These are phyloP conservation scores for Cyanistes caeruleus DNA, from an alignment of 2,113 vertebrate species.

Conservation along the genomic window DNA sequence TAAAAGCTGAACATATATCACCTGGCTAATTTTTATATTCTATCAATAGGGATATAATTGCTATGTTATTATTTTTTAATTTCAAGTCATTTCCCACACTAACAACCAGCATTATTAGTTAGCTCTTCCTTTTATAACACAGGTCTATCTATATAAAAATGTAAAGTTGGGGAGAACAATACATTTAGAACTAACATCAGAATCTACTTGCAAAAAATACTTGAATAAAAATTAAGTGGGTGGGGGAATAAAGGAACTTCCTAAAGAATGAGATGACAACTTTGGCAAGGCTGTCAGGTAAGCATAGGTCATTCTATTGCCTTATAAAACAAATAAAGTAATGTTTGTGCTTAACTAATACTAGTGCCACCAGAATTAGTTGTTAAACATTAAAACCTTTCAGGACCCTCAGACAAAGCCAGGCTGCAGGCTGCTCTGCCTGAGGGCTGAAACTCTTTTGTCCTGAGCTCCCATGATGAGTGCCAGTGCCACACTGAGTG, in stretches of 20 bases:
- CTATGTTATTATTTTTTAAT: background rate
- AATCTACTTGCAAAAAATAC: background rate
- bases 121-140: background rate
- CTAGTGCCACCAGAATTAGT: background rate
- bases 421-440: background rate
- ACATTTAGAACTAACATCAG: background rate
- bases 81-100: background rate
- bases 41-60: background rate
- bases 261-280: background rate
- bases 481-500: background rate
- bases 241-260: background rate
- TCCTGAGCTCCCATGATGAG: background rate
- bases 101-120: background rate
- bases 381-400: background rate
- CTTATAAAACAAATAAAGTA: constrained; percentile 21
- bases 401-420: background rate
- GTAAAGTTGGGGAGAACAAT: background rate
- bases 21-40: background rate
- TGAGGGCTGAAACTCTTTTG: background rate
- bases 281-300: background rate
- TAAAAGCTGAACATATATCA: background rate
- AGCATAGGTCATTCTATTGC: background rate
- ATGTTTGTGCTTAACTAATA: background rate
- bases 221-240: background rate
- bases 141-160: background rate